Evolutionary conservation across 2,888 invertebrate genomes (phyloP), one percentile per base, ranked within the genome.

Genomic region (Cephalotes varians): DNA sequence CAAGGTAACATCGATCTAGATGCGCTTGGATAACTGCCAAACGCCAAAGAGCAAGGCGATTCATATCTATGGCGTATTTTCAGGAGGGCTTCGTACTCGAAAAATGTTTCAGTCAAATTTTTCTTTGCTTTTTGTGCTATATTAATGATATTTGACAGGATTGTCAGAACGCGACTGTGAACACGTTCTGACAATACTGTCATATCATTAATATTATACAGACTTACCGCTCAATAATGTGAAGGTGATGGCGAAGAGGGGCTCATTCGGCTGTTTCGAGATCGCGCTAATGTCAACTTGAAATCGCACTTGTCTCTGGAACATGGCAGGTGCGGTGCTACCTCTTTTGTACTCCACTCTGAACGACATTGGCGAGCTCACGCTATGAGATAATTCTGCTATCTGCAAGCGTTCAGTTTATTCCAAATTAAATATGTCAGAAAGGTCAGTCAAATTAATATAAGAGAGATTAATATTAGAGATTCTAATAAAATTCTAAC

Each of bases 351-450:
- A 99, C 94, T 99, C 99, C 82, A 99, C 99, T 77, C 98, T 96
- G 95, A 99, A 99, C 51, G 99, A 99, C 96, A 99, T 99, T 69
- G 99, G 99, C 86, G 99, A 99, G 44, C 98, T 97, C n/a, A 99
- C 99, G 93, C 98, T 99, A 95, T 99, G 99, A 65, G 98, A 98
- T 92, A 99, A 95, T 95, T 99, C 99, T 21, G 98, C 98, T 96
- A 99, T 98, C 98, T 90, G 90, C 47, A 71, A 49, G 1, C 34
- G 34, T 7, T 0, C 65, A 77, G 28, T 65, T 77, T 25, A 10
- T 44, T 1, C 10, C 31, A 54, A 28, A 76, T 47, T 62, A 2
- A 44, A 49, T n/a, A 21, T 44, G 31, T 47, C 40, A 47, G 18
- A 37, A 9, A n/a, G 7, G 1, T 56, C 21, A 28, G 15, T 56